Conservation (phyloP, 2,113 vertebrate species). For the Ahaetulla prasina region DNA sequence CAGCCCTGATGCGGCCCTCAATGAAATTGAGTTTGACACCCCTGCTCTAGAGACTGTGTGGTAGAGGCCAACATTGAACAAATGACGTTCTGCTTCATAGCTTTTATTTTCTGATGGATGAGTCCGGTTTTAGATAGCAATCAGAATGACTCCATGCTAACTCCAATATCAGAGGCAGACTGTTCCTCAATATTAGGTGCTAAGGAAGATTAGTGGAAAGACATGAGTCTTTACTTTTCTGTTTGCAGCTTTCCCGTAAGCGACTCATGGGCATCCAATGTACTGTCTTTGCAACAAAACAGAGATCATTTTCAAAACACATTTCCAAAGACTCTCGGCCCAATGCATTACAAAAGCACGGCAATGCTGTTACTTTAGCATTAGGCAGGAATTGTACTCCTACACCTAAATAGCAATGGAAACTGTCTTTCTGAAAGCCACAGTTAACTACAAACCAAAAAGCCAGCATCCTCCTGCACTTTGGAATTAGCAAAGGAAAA, state of each 20-base stretch:
- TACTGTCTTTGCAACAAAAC: background rate
- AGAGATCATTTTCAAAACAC: background rate
- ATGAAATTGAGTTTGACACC: no score
- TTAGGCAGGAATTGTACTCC: fast-evolving
- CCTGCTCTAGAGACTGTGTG: background rate
- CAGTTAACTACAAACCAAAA: background rate
- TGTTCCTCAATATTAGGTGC: background rate
- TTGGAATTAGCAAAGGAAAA: background rate
- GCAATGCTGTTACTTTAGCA: background rate
- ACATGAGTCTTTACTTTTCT: background rate
- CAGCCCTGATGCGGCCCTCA: no score
- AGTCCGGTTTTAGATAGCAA: background rate
- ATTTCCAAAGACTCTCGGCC: background rate
- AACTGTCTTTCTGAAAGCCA: background rate
- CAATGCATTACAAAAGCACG: background rate
- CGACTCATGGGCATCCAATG: background rate
- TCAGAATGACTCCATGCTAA: background rate
- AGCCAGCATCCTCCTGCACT: background rate
- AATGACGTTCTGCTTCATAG: background rate
- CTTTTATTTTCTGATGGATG: background rate
- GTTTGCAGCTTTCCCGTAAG: background rate
- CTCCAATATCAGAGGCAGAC: background rate
- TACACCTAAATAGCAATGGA: background rate
- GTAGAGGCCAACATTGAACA: background rate
- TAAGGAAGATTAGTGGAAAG: background rate